Base-by-base conservation (phyloP, 1,140 invertebrate species). In the Onthophagus taurus region DNA sequence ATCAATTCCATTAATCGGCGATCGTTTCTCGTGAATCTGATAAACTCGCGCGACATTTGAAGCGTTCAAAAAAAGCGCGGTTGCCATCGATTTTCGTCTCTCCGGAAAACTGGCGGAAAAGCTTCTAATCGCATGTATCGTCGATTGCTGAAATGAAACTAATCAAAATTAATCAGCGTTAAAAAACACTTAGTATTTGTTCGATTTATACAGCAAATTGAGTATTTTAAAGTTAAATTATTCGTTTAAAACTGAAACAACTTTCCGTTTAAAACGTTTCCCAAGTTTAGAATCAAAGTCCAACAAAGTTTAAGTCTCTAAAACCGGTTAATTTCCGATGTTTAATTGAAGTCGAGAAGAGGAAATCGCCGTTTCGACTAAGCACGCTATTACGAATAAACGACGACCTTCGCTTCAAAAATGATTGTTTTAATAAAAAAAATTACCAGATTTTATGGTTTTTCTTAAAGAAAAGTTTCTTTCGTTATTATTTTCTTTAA, bases 401-500 rank as follows among this genome's bases (percentile, higher is more conserved):
- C 30, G 31, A 31, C 26, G 14, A 29, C 24, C 5, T 21, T 41
- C 43, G 16, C 43, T 24, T 12, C 34, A 21, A 14, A 8, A 18
- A 29, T 18, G 26, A 30, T 24, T 24, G 13, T 7, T 33, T 33
- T 13, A 7, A 12, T 6, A 6, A 6, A 33, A 12, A 4, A 14
- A 34, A 36, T 50, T 61, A 72, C 70, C 70, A 53, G 67, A 68
- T 54, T 75, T 74, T 2, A 69, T 63, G 14, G 69, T 59, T 48
- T 66, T 72, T 33, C 67, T 63, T 1, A 63, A 53, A 20, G 41
- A 51, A 48, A 31, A 48, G 43, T 30, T 53, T 47, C 57, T 35
- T 35, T 52, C 9, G 54, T 52, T n/a, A n/a, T n/a, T n/a, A n/a
- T 64, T 66, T 18, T 64, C 66, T 34, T 70, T 70, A 1, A 63